Evolutionary conservation across 2,113 vertebrate species (phyloP).

Genomic region (Irena cyanogastra): DNA sequence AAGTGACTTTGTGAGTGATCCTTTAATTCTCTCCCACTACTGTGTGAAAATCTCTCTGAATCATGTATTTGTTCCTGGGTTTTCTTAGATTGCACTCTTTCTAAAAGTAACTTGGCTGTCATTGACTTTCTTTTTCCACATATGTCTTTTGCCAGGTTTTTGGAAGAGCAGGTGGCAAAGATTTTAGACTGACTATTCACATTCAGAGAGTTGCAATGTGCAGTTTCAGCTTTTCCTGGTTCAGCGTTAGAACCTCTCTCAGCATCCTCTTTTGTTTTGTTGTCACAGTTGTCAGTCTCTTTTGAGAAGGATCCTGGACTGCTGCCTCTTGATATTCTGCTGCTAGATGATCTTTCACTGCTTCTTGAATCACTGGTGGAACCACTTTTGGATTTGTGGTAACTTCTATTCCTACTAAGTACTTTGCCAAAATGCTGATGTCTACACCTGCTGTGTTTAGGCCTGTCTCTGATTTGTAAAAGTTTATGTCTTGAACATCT

Average conservation of each 20-base stretch:
- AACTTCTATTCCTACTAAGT: background rate
- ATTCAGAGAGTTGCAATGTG: background rate
- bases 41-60: conserved; percentile 24
- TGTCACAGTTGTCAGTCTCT: conserved; percentile 16
- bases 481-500: conserved; percentile 63
- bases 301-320: conserved; percentile 36
- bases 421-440: background rate
- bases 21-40: conserved; percentile 30
- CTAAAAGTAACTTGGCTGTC: conserved; percentile 67
- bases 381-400: conserved; percentile 14
- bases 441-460: conserved; percentile 53
- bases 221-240: background rate
- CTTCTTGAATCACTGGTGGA: conserved; percentile 22
- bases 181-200: background rate
- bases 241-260: background rate
- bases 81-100: conserved; percentile 69
- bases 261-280: background rate
- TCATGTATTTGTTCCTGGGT: background rate
- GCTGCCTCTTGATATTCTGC: background rate
- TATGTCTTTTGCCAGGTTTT: background rate
- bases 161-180: background rate
- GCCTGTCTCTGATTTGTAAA: conserved; percentile 67
- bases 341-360: conserved; percentile 10
- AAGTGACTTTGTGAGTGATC: conserved; percentile 20
- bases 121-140: conserved; percentile 39